These are phyloP conservation scores for Carcharodon carcharias DNA, from an alignment of 2,797 vertebrate species.

Conservation along the genomic window DNA sequence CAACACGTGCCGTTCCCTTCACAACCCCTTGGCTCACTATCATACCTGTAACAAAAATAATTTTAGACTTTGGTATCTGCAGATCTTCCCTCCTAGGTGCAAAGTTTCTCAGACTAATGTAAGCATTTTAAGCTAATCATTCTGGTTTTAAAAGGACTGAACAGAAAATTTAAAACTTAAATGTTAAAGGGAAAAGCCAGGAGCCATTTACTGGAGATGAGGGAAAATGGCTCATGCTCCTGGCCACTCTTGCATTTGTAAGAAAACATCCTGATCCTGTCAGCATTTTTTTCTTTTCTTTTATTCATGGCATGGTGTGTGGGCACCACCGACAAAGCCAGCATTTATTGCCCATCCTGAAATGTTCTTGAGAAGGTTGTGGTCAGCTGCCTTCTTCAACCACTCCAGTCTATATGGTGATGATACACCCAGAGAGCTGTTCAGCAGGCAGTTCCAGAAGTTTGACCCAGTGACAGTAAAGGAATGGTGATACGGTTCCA, in stretches of 20 bases:
- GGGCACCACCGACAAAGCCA: no score
- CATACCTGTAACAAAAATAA: conserved; percentile 24
- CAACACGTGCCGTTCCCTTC: background rate
- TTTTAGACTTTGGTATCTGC: background rate
- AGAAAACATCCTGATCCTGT: background rate
- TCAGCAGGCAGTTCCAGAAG: no score
- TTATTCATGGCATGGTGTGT: no score
- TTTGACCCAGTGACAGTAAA: no score
- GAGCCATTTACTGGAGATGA: background rate
- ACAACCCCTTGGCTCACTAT: background rate
- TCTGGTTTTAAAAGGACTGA: background rate
- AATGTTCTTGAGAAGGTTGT: no score
- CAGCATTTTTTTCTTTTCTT: background rate
- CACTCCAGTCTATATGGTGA: no score
- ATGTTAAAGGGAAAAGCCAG: background rate
- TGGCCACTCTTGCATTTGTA: background rate
- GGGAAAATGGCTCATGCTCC: background rate
- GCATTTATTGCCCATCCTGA: no score
- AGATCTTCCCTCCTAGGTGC: background rate
- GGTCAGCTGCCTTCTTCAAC: no score
- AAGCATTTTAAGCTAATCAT: background rate
- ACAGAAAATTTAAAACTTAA: background rate
- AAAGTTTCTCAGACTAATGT: background rate
- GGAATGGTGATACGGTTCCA: no score
- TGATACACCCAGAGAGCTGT: no score